Evolutionary conservation across 2,113 vertebrate genomes (phyloP).

Genomic region (Candoia aspera): DNA sequence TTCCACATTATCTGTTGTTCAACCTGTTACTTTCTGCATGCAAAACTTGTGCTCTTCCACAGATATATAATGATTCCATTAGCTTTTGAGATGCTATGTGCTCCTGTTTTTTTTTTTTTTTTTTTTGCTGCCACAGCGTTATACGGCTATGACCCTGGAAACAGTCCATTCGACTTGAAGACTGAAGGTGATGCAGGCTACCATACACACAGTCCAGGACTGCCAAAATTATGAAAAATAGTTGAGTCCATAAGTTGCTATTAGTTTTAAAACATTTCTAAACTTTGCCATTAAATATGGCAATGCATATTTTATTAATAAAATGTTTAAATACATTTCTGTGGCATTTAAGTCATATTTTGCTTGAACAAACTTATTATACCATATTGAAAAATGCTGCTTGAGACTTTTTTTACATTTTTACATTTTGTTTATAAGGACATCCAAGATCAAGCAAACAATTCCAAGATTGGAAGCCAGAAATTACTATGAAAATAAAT

Average conservation of each 20-base stretch:
- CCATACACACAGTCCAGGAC: neutral
- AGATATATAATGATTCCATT: neutral
- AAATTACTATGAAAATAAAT: slow-evolving; percentile 31
- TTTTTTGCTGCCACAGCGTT: too few species aligned
- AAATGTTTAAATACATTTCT: neutral
- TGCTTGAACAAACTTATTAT: neutral
- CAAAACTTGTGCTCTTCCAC: neutral
- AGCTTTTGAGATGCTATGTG: neutral
- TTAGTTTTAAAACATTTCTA: neutral
- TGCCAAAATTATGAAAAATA: neutral
- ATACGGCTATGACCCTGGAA: neutral
- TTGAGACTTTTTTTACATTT: neutral
- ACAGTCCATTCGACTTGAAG: neutral
- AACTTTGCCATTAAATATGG: neutral
- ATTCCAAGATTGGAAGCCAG: slow-evolving; percentile 39
- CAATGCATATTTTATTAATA: neutral
- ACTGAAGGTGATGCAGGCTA: neutral
- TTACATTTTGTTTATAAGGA: neutral
- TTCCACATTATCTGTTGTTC: neutral
- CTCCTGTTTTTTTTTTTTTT: neutral
- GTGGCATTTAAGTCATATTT: neutral
- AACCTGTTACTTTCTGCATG: neutral
- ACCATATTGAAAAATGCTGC: fast-evolving
- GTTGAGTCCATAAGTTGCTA: neutral
- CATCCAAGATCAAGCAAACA: neutral